A percentile compares a stretch with the other conserved stretches of the same genome.
phyloP scores from a whole-genome alignment of 2,113 vertebrate genomes.

The Chaetops frenatus region DNA sequence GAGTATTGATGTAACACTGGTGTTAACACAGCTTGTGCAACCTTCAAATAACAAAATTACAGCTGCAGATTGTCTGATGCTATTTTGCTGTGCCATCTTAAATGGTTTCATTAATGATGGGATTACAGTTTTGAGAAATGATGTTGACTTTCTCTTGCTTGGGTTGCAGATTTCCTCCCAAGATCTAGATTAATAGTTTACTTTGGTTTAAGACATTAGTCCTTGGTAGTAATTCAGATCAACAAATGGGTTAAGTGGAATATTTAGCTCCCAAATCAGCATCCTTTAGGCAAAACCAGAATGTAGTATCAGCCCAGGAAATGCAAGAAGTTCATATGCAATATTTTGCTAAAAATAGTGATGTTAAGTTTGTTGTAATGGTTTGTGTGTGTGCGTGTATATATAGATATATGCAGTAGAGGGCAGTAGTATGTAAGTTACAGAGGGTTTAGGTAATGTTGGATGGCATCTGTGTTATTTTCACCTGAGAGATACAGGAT shows the following conservation, averaged over 20 bases:
- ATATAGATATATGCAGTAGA: background rate
- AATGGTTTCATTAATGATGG: background rate
- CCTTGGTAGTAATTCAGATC: background rate
- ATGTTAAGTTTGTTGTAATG: background rate
- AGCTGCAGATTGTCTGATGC: background rate
- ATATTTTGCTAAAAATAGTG: background rate
- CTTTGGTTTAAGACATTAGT: background rate
- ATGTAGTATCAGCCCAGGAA: background rate
- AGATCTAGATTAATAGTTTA: background rate
- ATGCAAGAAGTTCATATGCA: background rate
- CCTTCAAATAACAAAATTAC: background rate
- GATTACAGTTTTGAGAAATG: background rate
- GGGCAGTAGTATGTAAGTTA: background rate
- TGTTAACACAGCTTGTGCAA: fast-evolving
- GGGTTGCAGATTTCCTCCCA: background rate
- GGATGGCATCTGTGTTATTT: background rate
- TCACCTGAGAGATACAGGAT: background rate
- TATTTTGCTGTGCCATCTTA: background rate
- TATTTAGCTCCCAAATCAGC: background rate
- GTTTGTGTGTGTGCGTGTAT: background rate
- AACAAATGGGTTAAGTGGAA: background rate
- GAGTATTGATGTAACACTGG: background rate
- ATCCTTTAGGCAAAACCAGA: background rate
- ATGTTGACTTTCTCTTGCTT: background rate
- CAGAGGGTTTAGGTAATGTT: background rate